Evolutionary conservation across 2,797 vertebrate genomes (phyloP).

Genomic region (Hirundo rustica): DNA sequence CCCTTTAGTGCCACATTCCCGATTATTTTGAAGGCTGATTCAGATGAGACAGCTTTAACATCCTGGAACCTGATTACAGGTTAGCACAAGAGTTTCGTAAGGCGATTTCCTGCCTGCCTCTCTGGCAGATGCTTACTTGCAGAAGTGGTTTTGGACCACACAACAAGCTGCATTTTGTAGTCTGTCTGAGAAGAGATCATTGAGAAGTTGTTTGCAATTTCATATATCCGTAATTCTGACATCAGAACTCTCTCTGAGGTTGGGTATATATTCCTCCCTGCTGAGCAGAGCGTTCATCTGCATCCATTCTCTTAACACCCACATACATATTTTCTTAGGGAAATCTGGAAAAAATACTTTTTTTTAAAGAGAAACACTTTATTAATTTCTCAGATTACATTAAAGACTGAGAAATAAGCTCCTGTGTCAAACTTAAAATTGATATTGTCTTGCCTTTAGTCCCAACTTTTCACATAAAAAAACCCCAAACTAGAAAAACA

Average conservation of each 20-base stretch:
- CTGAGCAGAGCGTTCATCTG: not conserved
- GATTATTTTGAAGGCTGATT: not conserved
- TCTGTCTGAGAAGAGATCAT: not conserved
- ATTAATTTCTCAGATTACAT: constrained; percentile 49
- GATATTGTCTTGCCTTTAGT: not conserved
- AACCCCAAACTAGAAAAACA: not conserved
- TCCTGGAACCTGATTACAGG: not conserved
- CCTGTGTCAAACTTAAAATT: not conserved
- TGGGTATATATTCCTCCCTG: constrained; percentile 24
- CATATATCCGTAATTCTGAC: not conserved
- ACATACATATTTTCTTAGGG: not conserved
- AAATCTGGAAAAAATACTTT: not conserved
- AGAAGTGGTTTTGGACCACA: not conserved
- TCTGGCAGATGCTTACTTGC: not conserved
- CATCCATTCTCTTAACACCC: not conserved
- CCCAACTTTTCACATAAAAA: not conserved
- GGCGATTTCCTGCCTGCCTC: not conserved
- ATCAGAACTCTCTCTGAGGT: constrained; percentile 4
- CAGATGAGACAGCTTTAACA: not conserved
- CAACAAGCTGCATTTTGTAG: not conserved
- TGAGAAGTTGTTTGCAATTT: not conserved
- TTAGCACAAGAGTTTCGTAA: not conserved
- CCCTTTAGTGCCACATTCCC: not conserved
- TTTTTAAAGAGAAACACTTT: not conserved
- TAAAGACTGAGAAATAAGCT: constrained; percentile 20